Conservation (phyloP, 2,113 vertebrate species). For the Sterrhoptilus dennistouni region DNA sequence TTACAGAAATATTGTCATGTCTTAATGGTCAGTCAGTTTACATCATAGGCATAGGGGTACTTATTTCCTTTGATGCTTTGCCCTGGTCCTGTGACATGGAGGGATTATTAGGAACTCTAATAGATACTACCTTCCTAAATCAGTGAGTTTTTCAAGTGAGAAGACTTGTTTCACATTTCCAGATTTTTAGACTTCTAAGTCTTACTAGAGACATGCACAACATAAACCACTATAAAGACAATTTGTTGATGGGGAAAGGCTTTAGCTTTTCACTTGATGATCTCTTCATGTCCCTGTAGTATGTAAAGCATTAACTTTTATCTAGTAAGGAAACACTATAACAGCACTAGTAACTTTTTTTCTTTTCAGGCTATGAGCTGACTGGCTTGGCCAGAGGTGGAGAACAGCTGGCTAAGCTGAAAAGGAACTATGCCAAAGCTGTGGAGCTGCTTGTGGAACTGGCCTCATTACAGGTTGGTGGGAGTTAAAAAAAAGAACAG, state of each 20-base stretch:
- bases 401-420: slow-evolving; percentile 95
- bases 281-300: background rate
- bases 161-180: background rate
- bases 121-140: background rate
- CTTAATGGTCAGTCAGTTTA: background rate
- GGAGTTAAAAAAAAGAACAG: background rate
- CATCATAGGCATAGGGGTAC: background rate
- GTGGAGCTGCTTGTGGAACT: slow-evolving; percentile 97
- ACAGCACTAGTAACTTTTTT: background rate
- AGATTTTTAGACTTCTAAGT: background rate
- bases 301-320: background rate
- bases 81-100: background rate
- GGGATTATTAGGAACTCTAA: background rate
- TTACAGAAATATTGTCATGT: background rate
- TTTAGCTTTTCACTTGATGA: background rate
- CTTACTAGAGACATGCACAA: background rate
- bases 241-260: background rate
- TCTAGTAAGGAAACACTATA: background rate
- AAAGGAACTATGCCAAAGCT: slow-evolving; percentile 98
- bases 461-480: slow-evolving; percentile 92
- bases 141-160: background rate
- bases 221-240: background rate
- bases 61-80: background rate
- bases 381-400: slow-evolving; percentile 96
- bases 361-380: slow-evolving; percentile 89